phyloP scores from a whole-genome alignment of 2,797 vertebrate genomes.

The Florisuga fusca region DNA sequence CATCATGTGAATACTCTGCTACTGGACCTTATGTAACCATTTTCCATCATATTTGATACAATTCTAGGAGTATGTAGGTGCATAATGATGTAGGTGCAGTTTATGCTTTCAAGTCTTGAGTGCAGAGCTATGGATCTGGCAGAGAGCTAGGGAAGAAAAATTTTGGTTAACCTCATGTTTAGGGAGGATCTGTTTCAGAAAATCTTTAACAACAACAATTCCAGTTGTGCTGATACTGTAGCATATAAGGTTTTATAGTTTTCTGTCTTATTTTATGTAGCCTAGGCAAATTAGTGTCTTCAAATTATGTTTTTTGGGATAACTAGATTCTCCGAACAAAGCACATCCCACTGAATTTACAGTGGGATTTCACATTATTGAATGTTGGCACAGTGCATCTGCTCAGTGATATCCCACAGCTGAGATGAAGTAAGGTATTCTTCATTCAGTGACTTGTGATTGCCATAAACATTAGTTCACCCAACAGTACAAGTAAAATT shows the following conservation, averaged over 20 bases:
- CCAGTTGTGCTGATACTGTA: not conserved
- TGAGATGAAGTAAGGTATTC: not conserved
- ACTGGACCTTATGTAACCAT: not conserved
- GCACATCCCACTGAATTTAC: not conserved
- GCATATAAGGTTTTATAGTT: not conserved
- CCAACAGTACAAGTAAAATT: not conserved
- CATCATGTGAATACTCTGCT: not conserved
- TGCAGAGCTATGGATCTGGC: not conserved
- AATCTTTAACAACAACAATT: not conserved
- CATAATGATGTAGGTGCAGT: not conserved
- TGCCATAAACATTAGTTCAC: not conserved
- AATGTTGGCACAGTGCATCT: accelerated
- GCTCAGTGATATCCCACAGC: accelerated
- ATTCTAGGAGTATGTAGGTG: not conserved
- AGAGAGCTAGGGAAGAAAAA: not conserved
- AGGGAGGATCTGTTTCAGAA: not conserved
- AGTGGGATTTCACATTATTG: not conserved
- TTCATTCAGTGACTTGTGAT: not conserved
- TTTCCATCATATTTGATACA: not conserved
- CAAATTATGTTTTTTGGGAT: not conserved
- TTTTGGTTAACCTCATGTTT: not conserved
- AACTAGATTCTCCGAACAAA: not conserved
- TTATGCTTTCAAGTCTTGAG: not conserved
- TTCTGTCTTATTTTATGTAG: not conserved
- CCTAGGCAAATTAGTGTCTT: not conserved